These are phyloP conservation scores for Ictalurus furcatus DNA, from an alignment of 2,113 vertebrate genomes.

Conservation along the genomic window DNA sequence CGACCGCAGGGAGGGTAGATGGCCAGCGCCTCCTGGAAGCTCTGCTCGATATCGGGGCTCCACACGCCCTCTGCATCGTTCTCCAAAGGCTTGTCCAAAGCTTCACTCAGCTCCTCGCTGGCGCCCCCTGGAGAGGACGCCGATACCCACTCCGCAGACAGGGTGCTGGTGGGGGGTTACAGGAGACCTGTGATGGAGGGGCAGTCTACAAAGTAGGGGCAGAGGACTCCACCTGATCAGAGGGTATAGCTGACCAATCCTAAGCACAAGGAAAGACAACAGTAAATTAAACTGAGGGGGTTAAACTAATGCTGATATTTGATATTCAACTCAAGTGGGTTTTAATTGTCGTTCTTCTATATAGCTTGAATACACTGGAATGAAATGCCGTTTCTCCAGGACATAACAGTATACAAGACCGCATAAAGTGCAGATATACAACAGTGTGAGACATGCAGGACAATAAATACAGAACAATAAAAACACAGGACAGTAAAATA, in stretches of 20 bases:
- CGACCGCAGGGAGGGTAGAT: slow-evolving; percentile 86
- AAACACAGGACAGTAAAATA: background rate
- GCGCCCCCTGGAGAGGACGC: slow-evolving; percentile 93
- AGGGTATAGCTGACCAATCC: slow-evolving; percentile 45
- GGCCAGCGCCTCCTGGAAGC: slow-evolving; percentile 87
- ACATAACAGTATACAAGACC: background rate
- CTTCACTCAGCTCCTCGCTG: slow-evolving; percentile 82
- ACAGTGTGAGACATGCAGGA: background rate
- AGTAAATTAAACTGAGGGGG: slow-evolving; percentile 23
- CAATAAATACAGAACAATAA: background rate
- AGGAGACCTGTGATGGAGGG: slow-evolving; percentile 18
- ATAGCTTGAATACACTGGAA: background rate
- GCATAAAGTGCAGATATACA: background rate
- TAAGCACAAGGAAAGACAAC: background rate
- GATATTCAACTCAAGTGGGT: background rate
- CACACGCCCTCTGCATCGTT: slow-evolving; percentile 97
- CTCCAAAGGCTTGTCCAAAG: slow-evolving; percentile 94
- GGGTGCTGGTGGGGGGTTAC: slow-evolving; percentile 64
- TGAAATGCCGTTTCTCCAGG: background rate
- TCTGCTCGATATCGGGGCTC: slow-evolving; percentile 98
- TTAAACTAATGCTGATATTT: background rate
- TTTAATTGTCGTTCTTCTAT: background rate
- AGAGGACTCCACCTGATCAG: slow-evolving; percentile 43
- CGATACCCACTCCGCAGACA: slow-evolving; percentile 82
- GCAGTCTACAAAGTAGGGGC: slow-evolving; percentile 4